A percentile compares a stretch with the other conserved stretches of the same genome.
phyloP scores from a whole-genome alignment of 2,888 invertebrate genomes.

The Mesoligia furuncula region DNA sequence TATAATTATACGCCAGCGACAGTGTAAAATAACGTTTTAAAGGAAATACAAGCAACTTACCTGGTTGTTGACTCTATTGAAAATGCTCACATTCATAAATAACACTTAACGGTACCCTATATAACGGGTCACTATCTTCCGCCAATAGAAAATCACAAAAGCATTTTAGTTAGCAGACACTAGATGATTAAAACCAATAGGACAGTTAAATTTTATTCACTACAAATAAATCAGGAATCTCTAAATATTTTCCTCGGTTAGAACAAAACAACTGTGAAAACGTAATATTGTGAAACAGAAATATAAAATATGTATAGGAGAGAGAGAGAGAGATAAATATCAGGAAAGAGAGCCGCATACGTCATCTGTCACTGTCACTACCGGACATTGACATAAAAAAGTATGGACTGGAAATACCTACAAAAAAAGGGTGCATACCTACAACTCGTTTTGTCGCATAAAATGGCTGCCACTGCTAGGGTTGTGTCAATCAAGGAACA shows the following conservation, averaged over 20 bases:
- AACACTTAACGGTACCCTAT: constrained; percentile 82
- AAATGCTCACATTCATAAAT: constrained; percentile 95
- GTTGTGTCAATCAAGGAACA: too few species aligned
- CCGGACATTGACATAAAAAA: too few species aligned
- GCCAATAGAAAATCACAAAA: constrained; percentile 45
- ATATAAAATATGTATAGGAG: constrained; percentile 1
- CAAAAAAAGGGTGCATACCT: too few species aligned
- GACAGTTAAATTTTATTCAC: background rate
- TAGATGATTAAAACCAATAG: background rate
- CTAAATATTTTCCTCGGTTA: constrained; percentile 37
- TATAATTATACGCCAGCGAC: background rate
- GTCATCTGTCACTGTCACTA: constrained; percentile 46
- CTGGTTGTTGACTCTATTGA: constrained; percentile 95
- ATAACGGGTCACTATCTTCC: constrained; percentile 63
- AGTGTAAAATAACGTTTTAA: background rate
- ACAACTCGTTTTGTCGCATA: too few species aligned
- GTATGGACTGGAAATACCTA: too few species aligned
- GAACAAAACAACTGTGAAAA: constrained; percentile 13
- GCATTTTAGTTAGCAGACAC: constrained; percentile 39
- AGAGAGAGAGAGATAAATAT: constrained; percentile 25
- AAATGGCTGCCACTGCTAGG: too few species aligned
- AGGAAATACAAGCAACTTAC: constrained; percentile 80
- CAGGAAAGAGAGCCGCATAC: constrained; percentile 24
- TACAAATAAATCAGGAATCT: constrained; percentile 10
- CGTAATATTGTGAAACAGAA: constrained; percentile 21